Conservation (phyloP, 1,140 invertebrate genomes). For the Orchesella cincta region DNA sequence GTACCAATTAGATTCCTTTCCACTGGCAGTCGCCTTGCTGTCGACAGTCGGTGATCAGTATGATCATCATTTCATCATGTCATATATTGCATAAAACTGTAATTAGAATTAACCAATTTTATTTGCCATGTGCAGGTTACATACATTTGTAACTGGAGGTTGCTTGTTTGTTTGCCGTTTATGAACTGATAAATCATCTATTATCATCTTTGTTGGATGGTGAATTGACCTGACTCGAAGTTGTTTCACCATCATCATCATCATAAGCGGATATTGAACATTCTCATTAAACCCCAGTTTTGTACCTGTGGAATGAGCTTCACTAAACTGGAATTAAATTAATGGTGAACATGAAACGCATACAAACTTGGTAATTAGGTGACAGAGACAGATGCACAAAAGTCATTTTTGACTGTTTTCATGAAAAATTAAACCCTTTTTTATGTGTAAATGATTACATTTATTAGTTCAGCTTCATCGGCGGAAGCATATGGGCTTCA, state of each 20-base stretch:
- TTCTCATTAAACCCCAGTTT: not conserved
- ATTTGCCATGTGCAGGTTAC: too few species aligned
- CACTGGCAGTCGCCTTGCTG: not conserved
- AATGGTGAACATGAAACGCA: not conserved
- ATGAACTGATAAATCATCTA: too few species aligned
- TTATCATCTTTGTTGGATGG: too few species aligned
- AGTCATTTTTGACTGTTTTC: not conserved
- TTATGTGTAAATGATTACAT: too few species aligned
- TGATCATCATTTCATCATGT: conserved; percentile 25
- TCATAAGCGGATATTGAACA: not conserved
- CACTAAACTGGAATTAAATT: not conserved
- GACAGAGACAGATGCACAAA: not conserved
- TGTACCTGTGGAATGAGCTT: not conserved
- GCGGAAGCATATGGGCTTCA: not conserved
- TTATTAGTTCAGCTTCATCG: too few species aligned
- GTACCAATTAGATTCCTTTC: too few species aligned
- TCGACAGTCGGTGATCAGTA: not conserved
- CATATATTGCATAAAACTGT: not conserved
- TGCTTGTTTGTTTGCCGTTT: too few species aligned
- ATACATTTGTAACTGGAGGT: too few species aligned
- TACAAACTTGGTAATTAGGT: not conserved
- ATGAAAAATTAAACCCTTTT: too few species aligned
- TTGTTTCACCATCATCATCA: not conserved
- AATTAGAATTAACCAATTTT: conserved; percentile 18
- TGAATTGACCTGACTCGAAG: too few species aligned